Conservation (phyloP, 2,797 vertebrate species). For the Mastacembelus armatus region DNA sequence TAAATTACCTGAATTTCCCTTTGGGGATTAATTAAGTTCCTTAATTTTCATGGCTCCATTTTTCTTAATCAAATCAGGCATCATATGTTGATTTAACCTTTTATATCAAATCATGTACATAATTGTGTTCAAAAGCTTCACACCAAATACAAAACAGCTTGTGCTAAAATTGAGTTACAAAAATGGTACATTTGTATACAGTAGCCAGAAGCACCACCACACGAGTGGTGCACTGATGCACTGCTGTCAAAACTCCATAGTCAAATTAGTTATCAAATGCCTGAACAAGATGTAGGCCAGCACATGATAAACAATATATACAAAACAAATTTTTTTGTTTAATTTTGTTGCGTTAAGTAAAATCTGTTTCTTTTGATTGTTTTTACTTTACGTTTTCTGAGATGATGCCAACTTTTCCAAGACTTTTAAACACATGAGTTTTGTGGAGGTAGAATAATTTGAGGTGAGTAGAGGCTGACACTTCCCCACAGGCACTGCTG, state of each 20-base stretch:
- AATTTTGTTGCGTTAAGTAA: background rate
- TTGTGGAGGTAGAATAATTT: constrained; percentile 3
- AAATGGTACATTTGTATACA: background rate
- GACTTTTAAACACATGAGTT: constrained; percentile 1
- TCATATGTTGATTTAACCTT: too few species aligned
- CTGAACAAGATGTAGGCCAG: constrained; percentile 40
- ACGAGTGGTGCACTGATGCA: constrained; percentile 19
- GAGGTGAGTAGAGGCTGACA: too few species aligned
- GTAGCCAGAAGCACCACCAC: constrained; percentile 22
- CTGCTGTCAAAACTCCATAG: constrained; percentile 28
- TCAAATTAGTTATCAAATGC: constrained; percentile 29
- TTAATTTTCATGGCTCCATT: too few species aligned
- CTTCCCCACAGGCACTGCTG: too few species aligned
- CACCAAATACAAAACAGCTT: constrained; percentile 35
- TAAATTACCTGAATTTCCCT: too few species aligned
- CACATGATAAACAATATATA: constrained; percentile 51
- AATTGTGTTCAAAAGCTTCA: constrained; percentile 27
- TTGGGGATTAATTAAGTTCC: too few species aligned
- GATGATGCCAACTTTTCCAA: background rate
- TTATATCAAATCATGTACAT: constrained; percentile 63
- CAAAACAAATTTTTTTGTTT: constrained; percentile 22
- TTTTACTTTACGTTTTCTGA: background rate
- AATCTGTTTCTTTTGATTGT: background rate
- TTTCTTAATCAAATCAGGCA: too few species aligned
- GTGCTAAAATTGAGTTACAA: constrained; percentile 30